phyloP scores from a whole-genome alignment of 2,113 vertebrate species.

The Notarius quadriscutis region DNA sequence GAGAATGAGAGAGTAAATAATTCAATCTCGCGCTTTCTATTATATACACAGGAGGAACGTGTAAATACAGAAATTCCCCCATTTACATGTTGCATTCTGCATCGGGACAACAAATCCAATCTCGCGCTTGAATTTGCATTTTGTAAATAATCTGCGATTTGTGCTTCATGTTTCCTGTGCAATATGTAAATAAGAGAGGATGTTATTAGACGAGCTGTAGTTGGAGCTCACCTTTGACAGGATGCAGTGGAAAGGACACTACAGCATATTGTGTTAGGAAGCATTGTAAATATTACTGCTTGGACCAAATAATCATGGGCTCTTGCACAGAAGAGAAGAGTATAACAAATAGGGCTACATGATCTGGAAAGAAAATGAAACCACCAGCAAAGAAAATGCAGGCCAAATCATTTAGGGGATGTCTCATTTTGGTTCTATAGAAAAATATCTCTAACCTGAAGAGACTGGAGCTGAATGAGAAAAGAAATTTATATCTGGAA shows the following conservation, averaged over 20 bases:
- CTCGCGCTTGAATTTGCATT: background rate
- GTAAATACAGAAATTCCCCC: background rate
- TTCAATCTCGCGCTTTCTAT: background rate
- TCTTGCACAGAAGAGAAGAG: background rate
- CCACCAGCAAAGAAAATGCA: background rate
- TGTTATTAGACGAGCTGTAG: background rate
- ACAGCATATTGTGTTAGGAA: background rate
- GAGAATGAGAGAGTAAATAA: conserved; percentile 90
- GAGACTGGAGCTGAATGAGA: no score
- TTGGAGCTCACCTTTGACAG: background rate
- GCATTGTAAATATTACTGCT: background rate
- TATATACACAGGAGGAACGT: background rate
- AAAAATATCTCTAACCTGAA: no score
- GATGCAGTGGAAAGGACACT: background rate
- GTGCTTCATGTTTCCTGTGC: background rate
- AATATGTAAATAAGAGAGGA: background rate
- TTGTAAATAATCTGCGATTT: background rate
- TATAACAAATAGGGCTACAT: background rate
- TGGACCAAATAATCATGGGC: background rate
- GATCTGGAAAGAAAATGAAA: background rate
- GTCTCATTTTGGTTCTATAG: no score
- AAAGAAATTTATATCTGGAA: no score
- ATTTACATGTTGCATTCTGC: background rate
- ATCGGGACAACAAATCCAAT: background rate
- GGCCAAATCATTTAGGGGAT: no score